Evolutionary conservation across 2,888 invertebrate species (phyloP), one percentile per base, ranked within the genome.

Genomic region (Tenthredo amoena): DNA sequence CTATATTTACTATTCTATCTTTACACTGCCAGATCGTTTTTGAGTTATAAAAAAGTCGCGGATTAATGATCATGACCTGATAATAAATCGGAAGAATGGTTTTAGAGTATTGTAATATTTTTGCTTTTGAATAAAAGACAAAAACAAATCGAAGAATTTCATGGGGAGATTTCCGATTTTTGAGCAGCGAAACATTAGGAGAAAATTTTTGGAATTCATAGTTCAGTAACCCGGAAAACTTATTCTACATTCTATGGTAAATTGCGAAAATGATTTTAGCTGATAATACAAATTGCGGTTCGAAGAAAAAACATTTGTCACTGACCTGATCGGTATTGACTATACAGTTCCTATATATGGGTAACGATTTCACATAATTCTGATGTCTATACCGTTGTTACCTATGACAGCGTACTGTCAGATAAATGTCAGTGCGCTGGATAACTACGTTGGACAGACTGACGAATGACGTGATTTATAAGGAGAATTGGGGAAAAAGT

Each of bases 401-500:
- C 12, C 21, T 40, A 43, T 43, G 43, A 21, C 72, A 74, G 72
- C 43, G 31, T 43, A 21, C 72, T 74, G 72, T 74, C 72, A 55
- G 77, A 77, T 18, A 55, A 55, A 77, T 77, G 31, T 10, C 77
- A 81, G 31, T 77, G 18, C 55, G 55, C 40, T 47, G 26, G 50
- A 74, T 72, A 55, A 77, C 31, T 72, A 79, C 18, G 58, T 58
- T 58, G 58, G 62, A 79, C 74, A 58, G 62, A 34, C n/a, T 65
- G 58, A 84, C 15, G 79, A 79, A 79, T 72, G 62, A 18, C 15
- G 40, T 18, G 34, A 84, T 74, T 72, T 76, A 21, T 72, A 84
- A 77, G 15, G 43, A 76, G 77, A 84, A 77, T 72, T n/a, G 26
- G 77, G 58, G 26, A 76, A 79, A 31, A 76, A 77, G 72, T 50